A percentile compares a stretch with the other conserved stretches of the same genome.
Conservation (phyloP, 2,888 invertebrate species). For the Andrena hattorfiana region DNA sequence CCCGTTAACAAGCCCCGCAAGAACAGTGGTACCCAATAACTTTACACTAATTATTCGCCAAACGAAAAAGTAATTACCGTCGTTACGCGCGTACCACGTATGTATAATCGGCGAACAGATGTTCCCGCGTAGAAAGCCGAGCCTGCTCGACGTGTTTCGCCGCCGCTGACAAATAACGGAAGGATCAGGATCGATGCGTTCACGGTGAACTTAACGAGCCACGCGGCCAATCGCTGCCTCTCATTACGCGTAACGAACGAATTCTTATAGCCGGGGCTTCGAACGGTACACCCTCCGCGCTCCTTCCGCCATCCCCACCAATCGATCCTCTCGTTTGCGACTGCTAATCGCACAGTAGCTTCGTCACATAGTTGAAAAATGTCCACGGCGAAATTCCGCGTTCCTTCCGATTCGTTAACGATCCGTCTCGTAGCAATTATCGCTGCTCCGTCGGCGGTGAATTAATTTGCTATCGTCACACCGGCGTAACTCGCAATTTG, state of each 20-base stretch:
- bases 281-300: neutral
- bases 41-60: conserved; percentile 49
- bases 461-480: conserved; percentile 48
- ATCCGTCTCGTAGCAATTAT: conserved; percentile 34
- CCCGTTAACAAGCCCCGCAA: conserved; percentile 33
- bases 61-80: conserved; percentile 59
- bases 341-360: neutral
- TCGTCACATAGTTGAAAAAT: neutral
- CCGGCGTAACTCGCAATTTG: conserved; percentile 16
- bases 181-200: conserved; percentile 55
- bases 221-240: conserved; percentile 42
- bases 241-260: conserved; percentile 51
- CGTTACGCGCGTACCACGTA: conserved; percentile 42
- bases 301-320: too few species aligned
- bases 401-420: neutral
- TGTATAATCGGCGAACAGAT: conserved; percentile 56
- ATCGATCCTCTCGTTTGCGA: neutral
- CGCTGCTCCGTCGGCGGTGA: conserved; percentile 12
- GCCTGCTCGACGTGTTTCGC: conserved; percentile 41
- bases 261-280: conserved; percentile 20
- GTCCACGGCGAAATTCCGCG: neutral
- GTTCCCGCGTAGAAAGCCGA: conserved; percentile 53
- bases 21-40: conserved; percentile 46
- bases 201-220: conserved; percentile 57
- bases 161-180: conserved; percentile 66